Base-by-base conservation (phyloP, 2,888 invertebrate species). In the Synanthedon andrenaeformis region DNA sequence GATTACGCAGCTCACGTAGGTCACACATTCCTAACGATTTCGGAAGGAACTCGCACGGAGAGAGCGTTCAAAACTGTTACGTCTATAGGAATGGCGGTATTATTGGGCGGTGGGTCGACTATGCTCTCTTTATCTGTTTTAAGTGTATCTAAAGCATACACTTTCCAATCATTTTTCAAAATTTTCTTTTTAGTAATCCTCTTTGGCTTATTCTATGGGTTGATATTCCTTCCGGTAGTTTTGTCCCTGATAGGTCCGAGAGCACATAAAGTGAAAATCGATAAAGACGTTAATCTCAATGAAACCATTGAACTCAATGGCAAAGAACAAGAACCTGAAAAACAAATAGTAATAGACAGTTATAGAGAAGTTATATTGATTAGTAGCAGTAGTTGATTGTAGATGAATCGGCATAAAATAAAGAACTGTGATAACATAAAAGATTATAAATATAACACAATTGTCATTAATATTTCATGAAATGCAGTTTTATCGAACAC, bases 1-100 rank as follows among this genome's bases (percentile, higher is more conserved):
- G 95, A 96, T 76, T 95, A 94, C 65, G 93, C 95, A 0, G 93
- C 94, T 3, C 94, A 94, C 68, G 91, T 94, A 5, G 93, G 94
- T 0, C 94, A 95, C 69, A 92, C 93, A 3, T 95, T 95, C 74
- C 88, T 95, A 63, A 92, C 92, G 2, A 78, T 89, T 14, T 76
- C 82, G 14, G 80, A 88, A 49, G 89, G 90, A 0, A 71, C 83
- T 41, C 83, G 83, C 49, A 80, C 89, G n/a, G 88, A 90, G 13
- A 82, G 94, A 58, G 88, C 91, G 0, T 74, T 91, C 49, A 87
- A 89, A 62, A 92, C 94, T 0, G 89, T 95, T 1, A 89, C 90
- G 0, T 90, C 92, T 51, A 94, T 94, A 55, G 94, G 94, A 6
- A 89, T 92, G 19, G 94, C 95, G 1, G 94, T 95, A 1, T 74